phyloP scores from a whole-genome alignment of 2,113 vertebrate genomes.

The Cercocebus atys region DNA sequence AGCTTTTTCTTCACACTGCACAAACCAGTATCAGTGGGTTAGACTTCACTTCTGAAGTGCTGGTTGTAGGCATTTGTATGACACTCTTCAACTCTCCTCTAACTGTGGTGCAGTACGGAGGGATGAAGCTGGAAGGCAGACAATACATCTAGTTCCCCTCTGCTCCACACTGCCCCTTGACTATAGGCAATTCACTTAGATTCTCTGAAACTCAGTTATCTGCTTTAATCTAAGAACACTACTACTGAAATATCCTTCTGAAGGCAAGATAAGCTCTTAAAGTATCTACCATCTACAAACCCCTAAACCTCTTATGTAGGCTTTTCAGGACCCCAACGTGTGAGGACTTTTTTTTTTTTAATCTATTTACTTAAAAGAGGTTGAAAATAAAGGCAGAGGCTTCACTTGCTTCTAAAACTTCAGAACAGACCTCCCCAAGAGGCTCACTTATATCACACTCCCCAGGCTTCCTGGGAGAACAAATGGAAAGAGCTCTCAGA shows the following conservation, averaged over 20 bases:
- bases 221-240: neutral
- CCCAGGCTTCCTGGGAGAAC: neutral
- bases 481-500: neutral
- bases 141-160: neutral
- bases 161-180: neutral
- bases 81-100: neutral
- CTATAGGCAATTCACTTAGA: neutral
- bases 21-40: neutral
- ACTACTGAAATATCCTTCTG: neutral
- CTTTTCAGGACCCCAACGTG: neutral
- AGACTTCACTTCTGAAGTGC: neutral
- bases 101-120: neutral
- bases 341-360: neutral
- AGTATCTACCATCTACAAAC: neutral
- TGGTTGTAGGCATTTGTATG: neutral
- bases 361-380: neutral
- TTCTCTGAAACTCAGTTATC: neutral
- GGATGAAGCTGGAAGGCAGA: neutral
- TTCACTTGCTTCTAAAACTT: neutral
- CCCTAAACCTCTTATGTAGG: neutral
- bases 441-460: neutral
- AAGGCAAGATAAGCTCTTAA: neutral
- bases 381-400: neutral
- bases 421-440: neutral
- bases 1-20: neutral